A percentile compares a stretch with the other conserved stretches of the same genome.
These are phyloP conservation scores for Montipora sp. DNA, from an alignment of 64 coral and sea anemone species.

Conservation along the genomic window DNA sequence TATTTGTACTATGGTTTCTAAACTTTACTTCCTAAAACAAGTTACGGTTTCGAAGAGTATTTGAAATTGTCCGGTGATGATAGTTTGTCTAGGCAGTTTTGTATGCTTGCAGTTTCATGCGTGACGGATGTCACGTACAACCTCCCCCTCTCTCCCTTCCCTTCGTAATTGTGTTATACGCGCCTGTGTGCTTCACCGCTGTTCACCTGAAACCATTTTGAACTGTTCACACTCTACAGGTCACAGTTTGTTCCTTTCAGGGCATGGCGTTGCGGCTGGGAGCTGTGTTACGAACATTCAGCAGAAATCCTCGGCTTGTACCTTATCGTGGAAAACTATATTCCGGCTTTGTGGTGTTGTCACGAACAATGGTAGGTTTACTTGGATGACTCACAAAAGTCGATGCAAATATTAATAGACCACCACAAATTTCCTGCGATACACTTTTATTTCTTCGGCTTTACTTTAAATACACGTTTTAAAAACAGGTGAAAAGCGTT, in stretches of 20 bases:
- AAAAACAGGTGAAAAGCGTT: background rate
- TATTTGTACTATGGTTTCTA: too few relatives aligned
- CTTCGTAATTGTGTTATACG: too few relatives aligned
- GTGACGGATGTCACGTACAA: too few relatives aligned
- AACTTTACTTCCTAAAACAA: too few relatives aligned
- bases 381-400: background rate
- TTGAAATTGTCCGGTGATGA: too few relatives aligned
- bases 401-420: background rate
- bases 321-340: conserved; percentile 10
- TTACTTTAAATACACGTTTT: too few relatives aligned
- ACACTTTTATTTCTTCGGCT: background rate
- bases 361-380: conserved; percentile 78
- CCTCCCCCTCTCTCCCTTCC: too few relatives aligned
- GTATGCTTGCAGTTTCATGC: too few relatives aligned
- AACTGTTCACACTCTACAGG: background rate
- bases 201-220: background rate
- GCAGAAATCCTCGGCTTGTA: conserved; percentile 10
- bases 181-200: too few relatives aligned
- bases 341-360: conserved; percentile 8
- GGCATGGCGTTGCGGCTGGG: conserved; percentile 72
- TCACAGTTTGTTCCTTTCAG: background rate
- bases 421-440: background rate
- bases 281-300: conserved; percentile 41
- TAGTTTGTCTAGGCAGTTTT: too few relatives aligned
- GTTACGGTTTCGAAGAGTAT: too few relatives aligned